Evolutionary conservation across 2,113 vertebrate genomes (phyloP), one percentile per base, ranked within the genome.

Genomic region (Clarias magur): DNA sequence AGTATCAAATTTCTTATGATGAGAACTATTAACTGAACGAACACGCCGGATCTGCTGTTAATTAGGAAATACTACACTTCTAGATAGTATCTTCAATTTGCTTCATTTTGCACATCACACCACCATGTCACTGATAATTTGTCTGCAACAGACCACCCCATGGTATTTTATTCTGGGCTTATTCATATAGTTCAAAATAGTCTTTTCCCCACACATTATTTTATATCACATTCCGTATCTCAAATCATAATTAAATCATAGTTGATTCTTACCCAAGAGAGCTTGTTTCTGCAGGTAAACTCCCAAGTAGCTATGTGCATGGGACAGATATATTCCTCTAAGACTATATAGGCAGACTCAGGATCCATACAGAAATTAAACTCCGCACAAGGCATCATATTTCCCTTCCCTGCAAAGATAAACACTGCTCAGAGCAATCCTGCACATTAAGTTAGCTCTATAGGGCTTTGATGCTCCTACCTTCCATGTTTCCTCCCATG

Each of bases 401-500:
- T 96, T 60, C 95, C 96, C 86, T 91, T 95, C 53, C 95, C 96
- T 96, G 82, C n/a, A 88, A 79, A 81, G 12, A 88, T 19, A 86
- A 88, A 89, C 53, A 84, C 11, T 59, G 30, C 53, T 84, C 48
- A 87, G 21, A 60, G 17, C 53, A 53, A 19, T 82, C 13, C n/a
- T 84, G 16, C n/a, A 54, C 12, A 54, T 62, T 30, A 59, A 17
- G n/a, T 78, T 19, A 80, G 80, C 17, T 62, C 15, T 53, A 63
- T 21, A 63, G 38, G 23, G 21, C 42, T 56, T 7, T 17, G 1
- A 79, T 68, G 27, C 67, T 48, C 56, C 79, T 91, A 96, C 95
- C 95, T 92, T 96, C 95, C 92, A 94, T 95, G 89, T 95, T 96
- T 56, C 95, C 95, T 0, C 95, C 95, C 95, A 96, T 96, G 23